Evolutionary conservation across 2,888 invertebrate genomes (phyloP), one percentile per base, ranked within the genome.

Genomic region (Lasius fuliginosus): DNA sequence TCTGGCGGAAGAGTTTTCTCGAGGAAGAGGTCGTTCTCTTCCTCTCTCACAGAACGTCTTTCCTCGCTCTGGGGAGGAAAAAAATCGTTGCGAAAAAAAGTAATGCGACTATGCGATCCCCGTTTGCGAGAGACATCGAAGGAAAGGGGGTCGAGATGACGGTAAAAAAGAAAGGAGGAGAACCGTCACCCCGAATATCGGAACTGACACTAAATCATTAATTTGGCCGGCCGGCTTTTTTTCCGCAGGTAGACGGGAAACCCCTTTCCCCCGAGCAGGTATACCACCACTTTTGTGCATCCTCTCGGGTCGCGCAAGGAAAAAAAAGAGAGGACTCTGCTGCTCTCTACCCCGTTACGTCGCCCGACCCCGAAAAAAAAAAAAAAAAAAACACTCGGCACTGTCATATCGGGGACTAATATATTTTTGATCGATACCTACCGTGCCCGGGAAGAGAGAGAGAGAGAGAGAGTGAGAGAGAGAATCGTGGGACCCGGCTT

Each of bases 381-480:
- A 62, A 84, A 93, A 90, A 49, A 90, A 91, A 94, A 94, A 94
- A 94, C 94, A 94, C 94, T 95, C 94, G 93, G 94, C 93, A 92
- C 93, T 94, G 94, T 95, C 94, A 95, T 93, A 94, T 94, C 92
- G 94, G 92, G 91, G 90, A 94, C 95, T 95, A 95, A 95, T 95
- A 95, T 94, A 95, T 95, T 95, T 94, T 94, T 95, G 94, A 95
- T 95, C 94, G 94, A 94, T 94, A 93, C 92, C 88, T 82, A 89
- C 18, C 76, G 27, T 83, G 76, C 65, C 77, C 89, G 89, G 18
- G 49, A 40, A 40, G 33, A 67, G 92, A 92, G 76, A 89, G 6
- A 12, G 27, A 67, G 36, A 36, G 65, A 40, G 23, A 33, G 18
- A 36, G 27, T 65, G 69, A 42, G 36, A 68, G 92, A 92, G 76